These are phyloP conservation scores for Heliconius himera DNA, from an alignment of 1,140 invertebrate species.

Conservation along the genomic window DNA sequence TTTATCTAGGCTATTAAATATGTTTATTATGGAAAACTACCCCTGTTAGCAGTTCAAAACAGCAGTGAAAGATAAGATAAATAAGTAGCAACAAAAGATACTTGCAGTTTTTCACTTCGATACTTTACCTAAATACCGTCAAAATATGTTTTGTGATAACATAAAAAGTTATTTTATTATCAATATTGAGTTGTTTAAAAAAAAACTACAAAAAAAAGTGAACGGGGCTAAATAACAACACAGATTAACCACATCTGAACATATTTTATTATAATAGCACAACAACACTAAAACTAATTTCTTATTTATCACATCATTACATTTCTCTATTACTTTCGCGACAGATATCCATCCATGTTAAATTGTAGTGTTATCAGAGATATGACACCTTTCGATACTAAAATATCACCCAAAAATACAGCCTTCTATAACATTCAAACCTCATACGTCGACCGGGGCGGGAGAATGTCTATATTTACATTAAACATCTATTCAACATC, in stretches of 20 bases:
- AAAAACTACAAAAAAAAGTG: conserved; percentile 50
- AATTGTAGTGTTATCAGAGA: conserved; percentile 71
- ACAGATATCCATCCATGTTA: conserved; percentile 48
- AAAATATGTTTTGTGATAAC: not conserved
- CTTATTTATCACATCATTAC: conserved; percentile 77
- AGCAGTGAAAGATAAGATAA: too few species aligned
- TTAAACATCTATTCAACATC: conserved; percentile 81
- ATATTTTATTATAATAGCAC: conserved; percentile 81
- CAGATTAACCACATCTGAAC: conserved; percentile 71
- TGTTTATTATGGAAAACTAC: too few species aligned
- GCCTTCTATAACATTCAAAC: conserved; percentile 79
- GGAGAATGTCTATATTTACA: conserved; percentile 73
- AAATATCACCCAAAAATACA: conserved; percentile 82
- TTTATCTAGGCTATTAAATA: too few species aligned
- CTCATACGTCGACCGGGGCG: conserved; percentile 60
- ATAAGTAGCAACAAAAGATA: too few species aligned
- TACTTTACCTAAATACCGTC: too few species aligned
- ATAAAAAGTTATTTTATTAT: not conserved
- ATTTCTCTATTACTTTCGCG: conserved; percentile 57
- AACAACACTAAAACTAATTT: conserved; percentile 79
- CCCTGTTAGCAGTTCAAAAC: too few species aligned
- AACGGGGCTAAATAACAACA: conserved; percentile 58
- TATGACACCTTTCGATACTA: conserved; percentile 73
- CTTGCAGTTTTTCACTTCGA: too few species aligned
- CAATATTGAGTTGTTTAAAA: not conserved